Conservation (phyloP, 2,888 invertebrate genomes). For the Chorisops tibialis region DNA sequence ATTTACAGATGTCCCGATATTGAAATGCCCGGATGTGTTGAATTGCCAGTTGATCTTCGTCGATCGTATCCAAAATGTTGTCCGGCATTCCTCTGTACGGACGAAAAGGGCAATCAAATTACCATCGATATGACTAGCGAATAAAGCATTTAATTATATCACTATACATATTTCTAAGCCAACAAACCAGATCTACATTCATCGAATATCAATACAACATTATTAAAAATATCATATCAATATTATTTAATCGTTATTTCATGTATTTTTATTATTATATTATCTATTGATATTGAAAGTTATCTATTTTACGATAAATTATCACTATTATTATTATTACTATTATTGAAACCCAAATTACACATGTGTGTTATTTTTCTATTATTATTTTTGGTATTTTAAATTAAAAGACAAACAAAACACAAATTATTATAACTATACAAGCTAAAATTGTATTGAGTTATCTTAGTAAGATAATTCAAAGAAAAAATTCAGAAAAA, state of each 20-base stretch:
- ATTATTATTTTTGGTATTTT: conserved; percentile 17
- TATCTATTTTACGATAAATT: background rate
- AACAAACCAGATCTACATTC: conserved; percentile 1
- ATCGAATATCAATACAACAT: background rate
- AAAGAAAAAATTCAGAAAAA: background rate
- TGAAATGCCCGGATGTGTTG: conserved; percentile 50
- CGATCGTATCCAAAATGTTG: conserved; percentile 51
- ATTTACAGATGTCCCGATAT: conserved; percentile 43
- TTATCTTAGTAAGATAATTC: background rate
- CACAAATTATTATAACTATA: conserved; percentile 3
- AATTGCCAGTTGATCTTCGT: conserved; percentile 45
- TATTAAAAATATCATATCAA: background rate
- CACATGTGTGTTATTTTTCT: conserved; percentile 19
- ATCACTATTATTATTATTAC: conserved; percentile 7
- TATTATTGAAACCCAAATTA: background rate
- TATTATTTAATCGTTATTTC: background rate
- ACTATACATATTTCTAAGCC: background rate
- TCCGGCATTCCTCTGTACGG: conserved; percentile 48
- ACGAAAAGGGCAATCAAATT: conserved; percentile 48
- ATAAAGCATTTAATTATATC: background rate
- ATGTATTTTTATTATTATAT: background rate
- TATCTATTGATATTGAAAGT: background rate
- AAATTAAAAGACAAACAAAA: conserved; percentile 21
- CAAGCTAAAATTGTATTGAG: background rate
- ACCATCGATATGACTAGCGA: conserved; percentile 36